Evolutionary conservation across 2,113 vertebrate species (phyloP), one percentile per base, ranked within the genome.

Genomic region (Ictidomys tridecemlineatus): DNA sequence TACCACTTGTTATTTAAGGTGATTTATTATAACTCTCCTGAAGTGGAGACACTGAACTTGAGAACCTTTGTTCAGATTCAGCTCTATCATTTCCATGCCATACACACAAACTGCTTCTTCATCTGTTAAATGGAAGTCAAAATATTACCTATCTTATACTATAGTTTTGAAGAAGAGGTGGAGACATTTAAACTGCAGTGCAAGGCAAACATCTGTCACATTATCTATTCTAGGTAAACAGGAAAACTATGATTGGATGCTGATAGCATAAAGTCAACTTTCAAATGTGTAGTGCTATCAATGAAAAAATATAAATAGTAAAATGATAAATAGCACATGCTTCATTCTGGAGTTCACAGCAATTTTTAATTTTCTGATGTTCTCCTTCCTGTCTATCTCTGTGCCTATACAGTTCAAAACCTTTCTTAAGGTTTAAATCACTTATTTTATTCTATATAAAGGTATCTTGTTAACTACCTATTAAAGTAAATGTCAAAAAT

Each of bases 401-500:
- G 53, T 24, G 42, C 51, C 26, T 73, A 51, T 0, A 24, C 5
- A 83, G 48, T 37, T 85, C 39, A 65, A 65, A 90, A 37, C 89
- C 53, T 88, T 82, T 85, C 42, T 78, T 78, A 39, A 58, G 5
- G 28, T 91, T 67, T 87, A 13, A 65, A 76, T 6, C 11, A 74
- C 76, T 65, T 90, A 42, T 39, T 94, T 96, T 76, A 96, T 28
- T 8, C 26, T 34, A 69, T 37, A 45, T 37, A 26, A 86, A 65
- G 24, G 67, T 45, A 88, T 39, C 65, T 85, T 34, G 39, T 65
- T 95, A 69, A 83, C 20, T 65, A 91, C 11, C 37, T 3, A 9
- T 61, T 72, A 77, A 95, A 94, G 42, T 61, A 87, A 92, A 74
- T 80, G 63, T 79, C 69, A 77, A 94, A 94, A 22, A 80, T 10